Evolutionary conservation across 2,888 invertebrate genomes (phyloP).

Genomic region (Rhagonycha fulva): DNA sequence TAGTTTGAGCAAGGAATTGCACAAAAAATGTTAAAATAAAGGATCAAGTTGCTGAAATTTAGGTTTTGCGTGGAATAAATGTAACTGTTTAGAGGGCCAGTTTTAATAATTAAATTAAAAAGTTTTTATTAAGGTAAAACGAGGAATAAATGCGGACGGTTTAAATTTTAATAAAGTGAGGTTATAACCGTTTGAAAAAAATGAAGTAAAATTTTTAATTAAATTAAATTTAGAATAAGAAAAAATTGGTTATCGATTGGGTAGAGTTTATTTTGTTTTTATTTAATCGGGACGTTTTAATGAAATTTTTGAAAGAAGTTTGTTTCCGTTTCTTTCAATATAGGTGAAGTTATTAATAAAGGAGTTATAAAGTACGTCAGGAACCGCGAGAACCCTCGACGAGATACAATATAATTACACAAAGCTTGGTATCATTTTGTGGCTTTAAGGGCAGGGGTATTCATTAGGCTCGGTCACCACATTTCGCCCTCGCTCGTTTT

Average conservation of each 20-base stretch:
- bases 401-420: constrained; percentile 36
- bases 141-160: neutral
- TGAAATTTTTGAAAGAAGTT: neutral
- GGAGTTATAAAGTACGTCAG: constrained; percentile 30
- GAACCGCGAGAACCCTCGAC: constrained; percentile 31
- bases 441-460: constrained; percentile 34
- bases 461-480: constrained; percentile 37
- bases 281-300: neutral
- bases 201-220: neutral
- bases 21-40: neutral
- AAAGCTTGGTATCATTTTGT: constrained; percentile 37
- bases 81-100: neutral
- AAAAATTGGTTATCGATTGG: neutral
- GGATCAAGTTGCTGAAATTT: neutral
- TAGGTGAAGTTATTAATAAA: constrained; percentile 32
- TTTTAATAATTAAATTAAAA: neutral
- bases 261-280: neutral
- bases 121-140: neutral
- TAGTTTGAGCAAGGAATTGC: neutral
- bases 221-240: neutral
- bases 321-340: constrained; percentile 23
- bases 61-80: neutral
- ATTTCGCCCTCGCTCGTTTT: constrained; percentile 31
- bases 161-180: neutral
- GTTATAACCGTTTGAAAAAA: neutral